These are phyloP conservation scores for Pardalotus punctatus DNA, from an alignment of 2,113 vertebrate species.

Conservation along the genomic window DNA sequence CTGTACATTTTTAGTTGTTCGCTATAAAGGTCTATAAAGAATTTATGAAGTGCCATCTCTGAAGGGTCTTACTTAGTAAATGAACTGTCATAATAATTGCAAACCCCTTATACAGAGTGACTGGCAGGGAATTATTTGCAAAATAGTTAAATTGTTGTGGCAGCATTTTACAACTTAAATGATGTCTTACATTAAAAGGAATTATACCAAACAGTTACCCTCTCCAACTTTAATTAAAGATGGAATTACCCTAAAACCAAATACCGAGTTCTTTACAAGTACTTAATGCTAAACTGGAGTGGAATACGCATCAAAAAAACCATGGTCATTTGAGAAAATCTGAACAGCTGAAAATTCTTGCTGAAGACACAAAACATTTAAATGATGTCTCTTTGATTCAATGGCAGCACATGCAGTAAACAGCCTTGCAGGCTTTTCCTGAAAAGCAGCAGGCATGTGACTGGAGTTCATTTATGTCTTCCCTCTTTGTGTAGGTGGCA, in stretches of 20 bases:
- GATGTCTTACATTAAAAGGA: neutral
- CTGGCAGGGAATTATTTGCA: neutral
- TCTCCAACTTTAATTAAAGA: slow-evolving; percentile 8
- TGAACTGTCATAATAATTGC: neutral
- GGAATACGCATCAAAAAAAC: neutral
- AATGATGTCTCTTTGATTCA: neutral
- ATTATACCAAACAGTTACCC: neutral
- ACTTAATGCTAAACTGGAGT: neutral
- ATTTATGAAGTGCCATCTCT: neutral
- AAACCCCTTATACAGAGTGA: neutral
- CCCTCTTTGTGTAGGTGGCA: neutral
- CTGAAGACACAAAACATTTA: neutral
- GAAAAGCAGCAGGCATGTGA: neutral
- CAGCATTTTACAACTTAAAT: neutral
- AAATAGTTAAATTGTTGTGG: neutral
- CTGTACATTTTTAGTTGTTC: neutral
- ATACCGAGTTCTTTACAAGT: neutral
- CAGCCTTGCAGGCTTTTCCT: neutral
- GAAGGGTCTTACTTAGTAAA: neutral
- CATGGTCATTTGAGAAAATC: neutral
- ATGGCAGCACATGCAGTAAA: neutral
- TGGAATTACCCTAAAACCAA: neutral
- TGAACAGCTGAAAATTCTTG: neutral
- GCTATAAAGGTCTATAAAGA: neutral
- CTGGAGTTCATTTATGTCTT: neutral